Conservation (phyloP, 1,140 invertebrate genomes). For the Bombus pascuorum region DNA sequence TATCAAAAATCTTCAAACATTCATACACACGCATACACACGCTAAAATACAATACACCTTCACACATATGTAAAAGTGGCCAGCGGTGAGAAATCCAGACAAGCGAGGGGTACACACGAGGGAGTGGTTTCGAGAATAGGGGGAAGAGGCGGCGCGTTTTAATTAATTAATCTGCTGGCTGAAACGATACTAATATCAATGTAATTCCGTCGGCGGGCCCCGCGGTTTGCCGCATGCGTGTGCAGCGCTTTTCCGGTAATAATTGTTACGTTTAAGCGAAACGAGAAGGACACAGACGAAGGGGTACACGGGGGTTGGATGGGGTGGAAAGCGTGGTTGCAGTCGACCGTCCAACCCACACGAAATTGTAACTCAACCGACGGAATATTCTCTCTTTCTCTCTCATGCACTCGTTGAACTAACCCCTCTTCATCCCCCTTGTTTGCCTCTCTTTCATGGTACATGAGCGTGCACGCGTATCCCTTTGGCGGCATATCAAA, state of each 20-base stretch:
- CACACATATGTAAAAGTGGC: slow-evolving; percentile 14
- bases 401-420: not conserved
- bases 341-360: slow-evolving; percentile 64
- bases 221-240: slow-evolving; percentile 75
- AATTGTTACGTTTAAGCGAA: slow-evolving; percentile 70
- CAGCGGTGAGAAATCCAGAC: slow-evolving; percentile 18
- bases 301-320: not conserved
- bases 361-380: slow-evolving; percentile 76
- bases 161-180: slow-evolving; percentile 80
- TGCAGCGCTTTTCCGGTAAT: slow-evolving; percentile 71
- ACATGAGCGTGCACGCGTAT: slow-evolving; percentile 63
- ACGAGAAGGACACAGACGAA: slow-evolving; percentile 38
- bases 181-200: slow-evolving; percentile 79
- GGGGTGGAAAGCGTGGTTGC: slow-evolving; percentile 58
- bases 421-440: slow-evolving; percentile 51
- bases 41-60: not conserved
- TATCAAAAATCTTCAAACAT: not conserved
- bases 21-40: not conserved
- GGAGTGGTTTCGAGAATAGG: slow-evolving; percentile 42
- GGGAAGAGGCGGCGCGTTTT: slow-evolving; percentile 69
- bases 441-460: slow-evolving; percentile 35
- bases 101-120: slow-evolving; percentile 6
- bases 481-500: slow-evolving; percentile 81
- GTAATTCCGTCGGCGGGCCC: slow-evolving; percentile 74
- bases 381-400: slow-evolving; percentile 45